Base-by-base conservation (phyloP, 37 sponge, comb jelly and placozoan genomes). In the Hexactinellida sp. region DNA sequence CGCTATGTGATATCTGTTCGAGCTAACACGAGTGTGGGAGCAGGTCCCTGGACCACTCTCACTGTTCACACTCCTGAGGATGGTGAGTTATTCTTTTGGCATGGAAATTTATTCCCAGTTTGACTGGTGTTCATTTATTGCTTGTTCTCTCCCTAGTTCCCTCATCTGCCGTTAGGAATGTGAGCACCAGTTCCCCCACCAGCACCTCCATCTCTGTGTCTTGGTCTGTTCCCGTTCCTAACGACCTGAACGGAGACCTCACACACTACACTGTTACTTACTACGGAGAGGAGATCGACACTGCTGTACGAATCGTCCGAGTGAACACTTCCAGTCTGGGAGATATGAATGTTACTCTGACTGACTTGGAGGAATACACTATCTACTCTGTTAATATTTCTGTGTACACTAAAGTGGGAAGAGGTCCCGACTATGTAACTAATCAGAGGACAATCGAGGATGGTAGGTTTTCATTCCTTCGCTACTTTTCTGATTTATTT, bases 21-120 rank as follows among this genome's bases (percentile, higher is more conserved):
- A 63, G 76, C 76, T 63, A 63, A 63, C 76, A 63, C 76, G 3
- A 63, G 21, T 63, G 76, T 25, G 25, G 76, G 76, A 63, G 76
- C 76, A 25, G 76, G 76, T 7, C 76, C 76, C 13, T 10, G 21
- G 21, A n/a, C 30, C 34, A 63, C 3, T 63, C 21, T n/a, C 5
- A 63, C 76, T 63, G 76, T 25, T 3, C 76, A 63, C 76, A 63
- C 76, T 7, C 76, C 76, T 63, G 76, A 63, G 13, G 76, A 63
- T 63, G 76, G 76, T 63, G 21, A 63, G 76, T n/a, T n/a, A n/a
- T n/a, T n/a, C n/a, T n/a, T n/a, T n/a, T n/a, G n/a, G n/a, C n/a
- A n/a, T n/a, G n/a, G n/a, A n/a, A n/a, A n/a, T n/a, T n/a, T n/a
- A n/a, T n/a, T n/a, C n/a, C n/a, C n/a, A n/a, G n/a, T n/a, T n/a